phyloP scores from a whole-genome alignment of 1,140 invertebrate species.

The Meloidogyne hapla region DNA sequence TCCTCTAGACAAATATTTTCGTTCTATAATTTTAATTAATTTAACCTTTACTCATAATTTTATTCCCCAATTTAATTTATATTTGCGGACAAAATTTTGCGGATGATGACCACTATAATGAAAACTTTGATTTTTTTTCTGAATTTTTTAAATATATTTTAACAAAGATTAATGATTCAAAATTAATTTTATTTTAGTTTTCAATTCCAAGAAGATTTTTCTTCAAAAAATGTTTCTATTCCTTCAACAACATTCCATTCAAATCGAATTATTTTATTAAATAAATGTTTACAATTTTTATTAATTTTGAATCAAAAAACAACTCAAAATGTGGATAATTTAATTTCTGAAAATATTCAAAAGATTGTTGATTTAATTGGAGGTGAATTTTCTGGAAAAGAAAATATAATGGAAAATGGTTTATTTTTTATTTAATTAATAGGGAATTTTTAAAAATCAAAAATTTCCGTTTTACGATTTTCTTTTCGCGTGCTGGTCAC shows the following conservation, averaged over 20 bases:
- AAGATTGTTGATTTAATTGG: not conserved
- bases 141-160: no score
- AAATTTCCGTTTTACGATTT: no score
- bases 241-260: not conserved
- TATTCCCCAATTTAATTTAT: no score
- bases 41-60: no score
- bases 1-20: no score
- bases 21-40: no score
- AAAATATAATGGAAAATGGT: not conserved
- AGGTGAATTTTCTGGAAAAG: not conserved
- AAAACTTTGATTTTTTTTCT: not conserved
- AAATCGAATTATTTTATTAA: not conserved
- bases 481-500: no score
- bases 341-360: not conserved
- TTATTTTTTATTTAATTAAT: not conserved
- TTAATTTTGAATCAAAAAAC: not conserved
- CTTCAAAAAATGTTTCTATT: not conserved
- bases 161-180: no score
- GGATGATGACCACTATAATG: no score
- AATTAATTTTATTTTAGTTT: not conserved
- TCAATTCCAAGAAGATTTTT: not conserved
- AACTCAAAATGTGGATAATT: not conserved
- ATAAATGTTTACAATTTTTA: conserved; percentile 1
- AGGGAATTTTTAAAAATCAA: no score
- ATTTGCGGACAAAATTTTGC: no score